Conservation (phyloP, 2,113 vertebrate species). For the Pao palembangensis region DNA sequence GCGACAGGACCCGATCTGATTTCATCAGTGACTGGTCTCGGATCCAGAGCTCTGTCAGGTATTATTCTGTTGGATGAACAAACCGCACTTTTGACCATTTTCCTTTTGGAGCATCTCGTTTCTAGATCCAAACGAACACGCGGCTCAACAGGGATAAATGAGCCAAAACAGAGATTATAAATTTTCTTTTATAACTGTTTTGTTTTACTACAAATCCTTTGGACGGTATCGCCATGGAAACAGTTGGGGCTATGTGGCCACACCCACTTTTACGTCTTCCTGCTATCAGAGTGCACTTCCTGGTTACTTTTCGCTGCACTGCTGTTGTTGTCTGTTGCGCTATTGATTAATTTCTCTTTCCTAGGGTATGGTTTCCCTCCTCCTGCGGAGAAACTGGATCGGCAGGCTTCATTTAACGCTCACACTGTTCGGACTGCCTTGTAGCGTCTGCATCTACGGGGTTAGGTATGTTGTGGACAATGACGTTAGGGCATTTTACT, state of each 20-base stretch:
- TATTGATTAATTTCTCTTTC: not conserved
- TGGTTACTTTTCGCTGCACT: constrained; percentile 14
- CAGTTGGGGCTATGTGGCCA: constrained; percentile 5
- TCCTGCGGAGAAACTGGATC: constrained; percentile 29
- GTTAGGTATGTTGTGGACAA: constrained; percentile 44
- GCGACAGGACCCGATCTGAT: no score
- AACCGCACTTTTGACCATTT: no score
- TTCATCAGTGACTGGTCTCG: no score
- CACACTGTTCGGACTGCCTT: constrained; percentile 60
- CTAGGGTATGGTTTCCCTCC: constrained; percentile 49
- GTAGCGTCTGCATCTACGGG: constrained; percentile 16
- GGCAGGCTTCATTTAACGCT: constrained; percentile 56
- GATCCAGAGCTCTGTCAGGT: no score
- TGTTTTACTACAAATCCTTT: not conserved
- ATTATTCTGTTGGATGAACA: no score
- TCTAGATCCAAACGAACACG: no score
- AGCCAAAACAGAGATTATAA: no score
- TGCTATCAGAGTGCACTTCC: constrained; percentile 50
- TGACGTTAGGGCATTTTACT: not conserved
- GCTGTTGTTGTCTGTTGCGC: constrained; percentile 12
- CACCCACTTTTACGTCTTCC: constrained; percentile 30
- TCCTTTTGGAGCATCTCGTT: no score
- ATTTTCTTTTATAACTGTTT: not conserved
- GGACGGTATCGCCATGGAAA: constrained; percentile 36
- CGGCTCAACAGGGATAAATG: no score